phyloP scores from a whole-genome alignment of 2,113 vertebrate species.

The Zosterops lateralis region DNA sequence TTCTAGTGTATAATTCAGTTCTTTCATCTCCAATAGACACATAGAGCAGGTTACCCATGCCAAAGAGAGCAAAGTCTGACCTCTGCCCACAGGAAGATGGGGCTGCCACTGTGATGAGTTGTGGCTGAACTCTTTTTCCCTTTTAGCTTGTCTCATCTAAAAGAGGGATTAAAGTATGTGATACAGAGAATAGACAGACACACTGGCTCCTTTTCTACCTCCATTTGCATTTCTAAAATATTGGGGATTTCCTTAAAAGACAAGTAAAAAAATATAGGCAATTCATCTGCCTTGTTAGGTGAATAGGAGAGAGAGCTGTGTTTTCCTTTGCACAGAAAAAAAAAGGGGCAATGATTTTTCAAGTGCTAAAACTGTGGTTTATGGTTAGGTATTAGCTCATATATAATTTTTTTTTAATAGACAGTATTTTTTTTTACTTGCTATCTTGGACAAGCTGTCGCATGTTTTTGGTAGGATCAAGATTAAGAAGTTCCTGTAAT shows the following conservation, averaged over 20 bases:
- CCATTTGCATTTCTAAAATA: not conserved
- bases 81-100: not conserved
- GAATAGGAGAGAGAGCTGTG: not conserved
- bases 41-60: not conserved
- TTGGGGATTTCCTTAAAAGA: not conserved
- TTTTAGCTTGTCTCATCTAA: not conserved
- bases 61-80: not conserved
- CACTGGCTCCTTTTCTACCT: not conserved
- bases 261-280: not conserved
- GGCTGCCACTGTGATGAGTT: not conserved
- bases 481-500: not conserved
- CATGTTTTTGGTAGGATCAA: not conserved
- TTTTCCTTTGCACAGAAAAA: not conserved
- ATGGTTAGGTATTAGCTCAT: not conserved
- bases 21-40: not conserved
- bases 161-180: not conserved
- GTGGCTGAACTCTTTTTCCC: not conserved
- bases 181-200: not conserved
- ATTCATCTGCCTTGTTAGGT: not conserved
- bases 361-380: not conserved
- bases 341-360: not conserved
- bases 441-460: not conserved
- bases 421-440: not conserved
- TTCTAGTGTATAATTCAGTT: not conserved
- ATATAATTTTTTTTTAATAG: not conserved